Percentiles rank a stretch among this genome's conserved stretches.
Conservation (phyloP, 1,140 invertebrate species). For the Bombus difficillimus region DNA sequence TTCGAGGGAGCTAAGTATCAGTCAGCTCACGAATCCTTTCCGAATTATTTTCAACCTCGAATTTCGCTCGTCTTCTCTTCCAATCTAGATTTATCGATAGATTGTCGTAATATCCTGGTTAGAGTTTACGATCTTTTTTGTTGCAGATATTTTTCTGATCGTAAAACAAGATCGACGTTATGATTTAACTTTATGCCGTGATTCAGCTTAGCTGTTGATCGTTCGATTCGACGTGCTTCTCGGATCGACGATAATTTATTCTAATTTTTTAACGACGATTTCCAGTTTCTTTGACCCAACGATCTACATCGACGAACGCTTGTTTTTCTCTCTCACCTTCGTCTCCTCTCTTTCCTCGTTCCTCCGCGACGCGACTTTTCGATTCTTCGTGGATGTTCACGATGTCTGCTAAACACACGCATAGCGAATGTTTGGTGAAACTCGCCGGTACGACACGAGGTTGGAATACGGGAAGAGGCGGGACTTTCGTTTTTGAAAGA, state of each 20-base stretch:
- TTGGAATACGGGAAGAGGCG: conserved; percentile 73
- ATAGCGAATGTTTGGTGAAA: conserved; percentile 73
- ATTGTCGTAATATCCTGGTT: neutral
- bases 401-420: conserved; percentile 57
- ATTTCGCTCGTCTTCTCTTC: neutral
- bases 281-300: neutral
- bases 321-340: conserved; percentile 14
- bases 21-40: neutral
- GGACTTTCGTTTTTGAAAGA: conserved; percentile 77
- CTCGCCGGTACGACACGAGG: conserved; percentile 68
- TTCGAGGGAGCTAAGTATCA: neutral
- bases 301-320: conserved; percentile 23
- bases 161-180: neutral
- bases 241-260: neutral
- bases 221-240: neutral
- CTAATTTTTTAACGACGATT: neutral
- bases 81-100: neutral
- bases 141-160: neutral
- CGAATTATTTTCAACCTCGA: conserved; percentile 2
- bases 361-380: conserved; percentile 51
- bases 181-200: neutral
- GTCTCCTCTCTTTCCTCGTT: conserved; percentile 37
- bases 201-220: neutral
- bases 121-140: neutral
- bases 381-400: conserved; percentile 42